A percentile compares a stretch with the other conserved stretches of the same genome.
These are phyloP conservation scores for Rhagoletis pomonella DNA, from an alignment of 1,140 invertebrate species.

Conservation along the genomic window DNA sequence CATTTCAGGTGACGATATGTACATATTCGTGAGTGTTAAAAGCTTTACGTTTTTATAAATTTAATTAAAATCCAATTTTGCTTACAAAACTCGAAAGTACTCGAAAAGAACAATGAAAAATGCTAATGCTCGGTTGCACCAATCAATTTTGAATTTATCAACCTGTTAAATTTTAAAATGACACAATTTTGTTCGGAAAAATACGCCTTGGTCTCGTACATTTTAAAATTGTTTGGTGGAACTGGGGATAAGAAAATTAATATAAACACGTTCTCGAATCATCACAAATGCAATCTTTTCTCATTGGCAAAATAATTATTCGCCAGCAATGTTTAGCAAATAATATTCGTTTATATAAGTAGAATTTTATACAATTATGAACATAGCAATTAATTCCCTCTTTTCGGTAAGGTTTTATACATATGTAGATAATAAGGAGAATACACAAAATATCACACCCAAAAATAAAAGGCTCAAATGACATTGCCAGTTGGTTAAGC, in stretches of 20 bases:
- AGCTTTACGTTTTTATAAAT: too few species aligned
- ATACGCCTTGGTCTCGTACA: background rate
- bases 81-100: background rate
- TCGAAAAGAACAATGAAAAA: background rate
- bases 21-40: too few species aligned
- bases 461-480: background rate
- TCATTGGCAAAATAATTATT: background rate
- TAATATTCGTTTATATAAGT: slow-evolving; percentile 16
- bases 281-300: background rate
- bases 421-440: background rate
- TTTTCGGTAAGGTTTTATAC: slow-evolving; percentile 2
- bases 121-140: background rate
- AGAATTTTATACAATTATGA: background rate
- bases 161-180: too few species aligned
- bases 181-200: background rate
- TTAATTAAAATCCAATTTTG: too few species aligned
- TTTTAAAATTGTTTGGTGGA: too few species aligned
- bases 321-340: background rate
- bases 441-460: too few species aligned
- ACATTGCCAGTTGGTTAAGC: slow-evolving; percentile 11
- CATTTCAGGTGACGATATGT: too few species aligned
- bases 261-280: background rate
- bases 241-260: background rate
- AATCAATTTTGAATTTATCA: too few species aligned
- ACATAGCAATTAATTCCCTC: background rate